These are phyloP conservation scores for Leucoma salicis DNA, from an alignment of 2,888 invertebrate genomes.

Conservation along the genomic window DNA sequence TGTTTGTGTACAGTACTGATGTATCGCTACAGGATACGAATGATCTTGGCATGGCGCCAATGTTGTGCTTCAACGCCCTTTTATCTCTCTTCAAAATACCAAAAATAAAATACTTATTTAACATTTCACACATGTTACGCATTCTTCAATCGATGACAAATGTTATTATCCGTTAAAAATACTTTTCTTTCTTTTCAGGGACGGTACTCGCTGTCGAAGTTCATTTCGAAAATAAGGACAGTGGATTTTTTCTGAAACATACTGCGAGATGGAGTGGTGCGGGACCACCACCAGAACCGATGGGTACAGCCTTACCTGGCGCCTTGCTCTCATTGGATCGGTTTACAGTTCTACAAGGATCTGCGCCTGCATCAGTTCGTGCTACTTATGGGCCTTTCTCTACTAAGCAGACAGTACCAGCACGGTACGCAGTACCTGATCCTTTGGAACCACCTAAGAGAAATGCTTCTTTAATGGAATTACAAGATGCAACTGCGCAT, in stretches of 20 bases:
- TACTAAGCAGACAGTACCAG: constrained; percentile 96
- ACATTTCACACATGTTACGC: constrained; percentile 56
- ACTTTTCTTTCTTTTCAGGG: constrained; percentile 80
- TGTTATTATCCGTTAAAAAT: constrained; percentile 38
- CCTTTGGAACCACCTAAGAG: constrained; percentile 85
- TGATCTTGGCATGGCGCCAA: constrained; percentile 66
- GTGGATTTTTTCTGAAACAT: constrained; percentile 94
- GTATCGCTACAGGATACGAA: constrained; percentile 51
- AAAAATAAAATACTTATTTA: constrained; percentile 63
- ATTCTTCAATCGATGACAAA: constrained; percentile 39
- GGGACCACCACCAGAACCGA: constrained; percentile 70
- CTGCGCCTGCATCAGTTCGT: constrained; percentile 94
- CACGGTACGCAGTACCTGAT: constrained; percentile 93
- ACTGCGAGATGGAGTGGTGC: constrained; percentile 87
- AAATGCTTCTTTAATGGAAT: constrained; percentile 81
- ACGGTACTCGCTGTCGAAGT: constrained; percentile 89
- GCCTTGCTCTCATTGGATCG: constrained; percentile 91
- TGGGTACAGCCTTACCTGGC: constrained; percentile 80
- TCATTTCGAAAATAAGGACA: constrained; percentile 95
- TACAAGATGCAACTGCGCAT: constrained; percentile 86
- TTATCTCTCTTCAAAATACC: constrained; percentile 58
- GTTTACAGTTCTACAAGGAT: constrained; percentile 95
- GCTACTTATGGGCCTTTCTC: constrained; percentile 97
- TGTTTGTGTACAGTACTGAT: constrained; percentile 65
- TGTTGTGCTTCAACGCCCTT: constrained; percentile 58